Percentiles rank a stretch among this genome's conserved stretches.
These are phyloP conservation scores for Eutrigla gurnardus DNA, from an alignment of 2,797 vertebrate genomes.

Conservation along the genomic window DNA sequence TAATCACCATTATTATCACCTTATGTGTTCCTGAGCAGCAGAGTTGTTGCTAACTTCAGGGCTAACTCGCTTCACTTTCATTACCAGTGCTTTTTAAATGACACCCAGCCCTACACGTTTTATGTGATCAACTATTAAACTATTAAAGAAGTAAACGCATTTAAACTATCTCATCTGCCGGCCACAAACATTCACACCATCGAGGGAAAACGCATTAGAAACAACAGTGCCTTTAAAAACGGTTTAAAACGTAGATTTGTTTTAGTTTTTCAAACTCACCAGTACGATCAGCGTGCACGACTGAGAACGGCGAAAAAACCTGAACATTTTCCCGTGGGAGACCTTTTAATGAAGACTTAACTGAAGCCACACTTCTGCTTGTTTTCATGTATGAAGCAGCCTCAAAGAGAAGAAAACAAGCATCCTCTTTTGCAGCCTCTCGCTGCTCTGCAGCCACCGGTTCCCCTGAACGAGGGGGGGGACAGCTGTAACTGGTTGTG, in stretches of 20 bases:
- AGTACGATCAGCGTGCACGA: not conserved
- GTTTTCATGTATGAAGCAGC: constrained; percentile 9
- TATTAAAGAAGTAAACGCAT: not conserved
- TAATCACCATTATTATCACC: too few relatives aligned
- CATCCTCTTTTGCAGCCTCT: not conserved
- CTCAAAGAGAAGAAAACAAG: constrained; percentile 8
- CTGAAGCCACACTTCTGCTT: not conserved
- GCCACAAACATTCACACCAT: not conserved
- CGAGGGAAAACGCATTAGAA: not conserved
- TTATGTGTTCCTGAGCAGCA: too few relatives aligned
- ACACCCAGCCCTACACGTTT: not conserved
- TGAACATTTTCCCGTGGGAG: not conserved
- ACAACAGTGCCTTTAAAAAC: not conserved
- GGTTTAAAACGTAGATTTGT: not conserved
- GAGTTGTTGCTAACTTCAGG: too few relatives aligned
- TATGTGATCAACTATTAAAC: not conserved
- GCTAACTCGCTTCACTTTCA: too few relatives aligned
- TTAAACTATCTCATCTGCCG: not conserved
- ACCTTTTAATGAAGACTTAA: not conserved
- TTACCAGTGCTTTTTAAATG: too few relatives aligned
- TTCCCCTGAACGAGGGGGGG: not conserved
- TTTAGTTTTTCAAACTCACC: not conserved
- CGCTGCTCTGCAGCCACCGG: not conserved
- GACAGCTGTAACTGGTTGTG: constrained; percentile 59
- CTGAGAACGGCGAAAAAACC: not conserved